Evolutionary conservation across 2,888 invertebrate species (phyloP).

Genomic region (Mechanitis messenoides): DNA sequence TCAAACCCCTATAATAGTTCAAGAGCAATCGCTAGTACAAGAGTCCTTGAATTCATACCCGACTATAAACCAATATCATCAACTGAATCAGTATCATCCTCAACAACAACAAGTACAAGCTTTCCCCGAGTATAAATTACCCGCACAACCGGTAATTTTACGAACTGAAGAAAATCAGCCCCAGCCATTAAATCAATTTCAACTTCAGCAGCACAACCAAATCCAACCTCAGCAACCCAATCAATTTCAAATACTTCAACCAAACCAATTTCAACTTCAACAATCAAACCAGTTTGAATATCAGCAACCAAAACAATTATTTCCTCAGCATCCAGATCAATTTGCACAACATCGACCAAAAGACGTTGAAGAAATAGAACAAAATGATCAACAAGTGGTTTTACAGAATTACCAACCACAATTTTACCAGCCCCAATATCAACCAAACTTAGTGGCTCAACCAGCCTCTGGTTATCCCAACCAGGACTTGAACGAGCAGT

Average conservation of each 20-base stretch:
- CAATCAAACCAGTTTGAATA: conserved; percentile 20
- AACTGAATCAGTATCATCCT: conserved; percentile 34
- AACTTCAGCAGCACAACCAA: conserved; percentile 18
- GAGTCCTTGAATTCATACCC: conserved; percentile 37
- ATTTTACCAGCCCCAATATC: conserved; percentile 31
- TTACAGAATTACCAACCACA: conserved; percentile 36
- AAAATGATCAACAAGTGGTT: conserved; percentile 28
- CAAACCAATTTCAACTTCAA: conserved; percentile 18
- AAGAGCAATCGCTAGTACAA: conserved; percentile 33
- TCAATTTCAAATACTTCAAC: conserved; percentile 24
- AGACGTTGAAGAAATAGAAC: conserved; percentile 29
- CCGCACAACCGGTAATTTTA: conserved; percentile 40
- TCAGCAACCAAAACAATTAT: conserved; percentile 25
- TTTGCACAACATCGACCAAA: conserved; percentile 21
- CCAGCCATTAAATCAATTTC: conserved; percentile 6
- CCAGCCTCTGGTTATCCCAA: conserved; percentile 35
- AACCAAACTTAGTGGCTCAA: conserved; percentile 27
- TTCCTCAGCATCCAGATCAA: conserved; percentile 23
- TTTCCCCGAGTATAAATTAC: conserved; percentile 37
- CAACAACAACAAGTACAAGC: conserved; percentile 27
- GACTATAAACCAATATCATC: conserved; percentile 35
- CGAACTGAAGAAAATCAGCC: conserved; percentile 34
- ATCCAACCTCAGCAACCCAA: conserved; percentile 21
- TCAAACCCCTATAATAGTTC: conserved; percentile 35
- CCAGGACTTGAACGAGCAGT: conserved; percentile 36